Evolutionary conservation across 1,140 invertebrate genomes (phyloP), one percentile per base, ranked within the genome.

Genomic region (Steinernema khuongi): DNA sequence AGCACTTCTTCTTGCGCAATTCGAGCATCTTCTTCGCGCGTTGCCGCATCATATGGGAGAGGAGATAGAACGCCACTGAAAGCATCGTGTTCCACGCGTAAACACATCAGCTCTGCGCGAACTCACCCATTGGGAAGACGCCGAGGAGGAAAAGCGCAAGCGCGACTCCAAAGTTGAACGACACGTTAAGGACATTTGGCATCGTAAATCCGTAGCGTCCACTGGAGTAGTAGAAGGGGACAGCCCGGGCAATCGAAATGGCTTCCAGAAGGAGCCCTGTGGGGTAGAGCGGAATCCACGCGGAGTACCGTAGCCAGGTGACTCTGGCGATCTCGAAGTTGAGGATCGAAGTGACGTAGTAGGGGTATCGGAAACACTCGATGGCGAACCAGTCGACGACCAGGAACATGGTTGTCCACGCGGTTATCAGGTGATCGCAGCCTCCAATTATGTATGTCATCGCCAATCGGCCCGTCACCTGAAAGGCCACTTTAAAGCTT

Each of bases 211-310:
- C 50, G 26, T 22, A 60, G 7, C n/a, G 36, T n/a, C 19, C 50
- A 60, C 11, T 60, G 7, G 50, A 60, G 22, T 60, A 60, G 22
- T 60, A 60, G 50, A 60, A 26, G 11, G 50, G 50, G 19, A 60
- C 26, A 7, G 50, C 7, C 22, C 50, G 14, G 4, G 19, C 19
- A 14, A 60, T 60, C 89, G 1, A 91, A 90, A 74, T 80, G 68
- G 92, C 91, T 89, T 97, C 94, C 82, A 91, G 92, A 0, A 94
- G 77, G 80, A 95, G 91, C 18, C 93, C 94, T 66, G 95, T 81
- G 0, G 94, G 94, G 86, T 96, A 96, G 0, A 96, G 87, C 0
- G 92, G 90, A 73, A 96, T 94, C 94, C 94, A 97, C 32, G 94
- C 88, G 0, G 92, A 92, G 82, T 96, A 96, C 30, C 94, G 88